Percentiles rank a stretch among this genome's conserved stretches.
phyloP scores from a whole-genome alignment of 37 sponge, comb jelly and placozoan species.

The Oopsacas minuta region DNA sequence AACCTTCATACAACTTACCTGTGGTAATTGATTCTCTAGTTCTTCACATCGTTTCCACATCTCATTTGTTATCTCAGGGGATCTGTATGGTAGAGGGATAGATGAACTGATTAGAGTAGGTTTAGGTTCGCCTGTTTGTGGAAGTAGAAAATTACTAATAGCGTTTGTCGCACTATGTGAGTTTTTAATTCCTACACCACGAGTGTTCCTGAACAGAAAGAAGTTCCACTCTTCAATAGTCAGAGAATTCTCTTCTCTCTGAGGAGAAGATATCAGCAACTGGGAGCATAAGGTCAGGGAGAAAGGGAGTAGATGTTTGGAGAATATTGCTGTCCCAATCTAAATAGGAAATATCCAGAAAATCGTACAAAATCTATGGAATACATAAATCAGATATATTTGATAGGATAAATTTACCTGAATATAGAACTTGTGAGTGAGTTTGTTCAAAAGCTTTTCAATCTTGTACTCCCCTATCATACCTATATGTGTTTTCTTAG shows the following conservation, averaged over 20 bases:
- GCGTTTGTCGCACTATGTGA: not conserved
- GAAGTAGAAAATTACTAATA: not conserved
- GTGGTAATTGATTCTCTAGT: not conserved
- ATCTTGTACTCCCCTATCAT: not conserved
- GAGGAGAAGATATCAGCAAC: not conserved
- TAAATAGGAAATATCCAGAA: not conserved
- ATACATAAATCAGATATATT: not conserved
- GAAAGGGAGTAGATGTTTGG: not conserved
- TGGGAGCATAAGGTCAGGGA: not conserved
- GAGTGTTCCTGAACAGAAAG: not conserved
- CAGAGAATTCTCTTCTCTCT: conserved; percentile 1
- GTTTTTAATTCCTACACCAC: not conserved
- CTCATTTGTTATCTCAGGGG: not conserved
- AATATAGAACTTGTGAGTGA: not conserved
- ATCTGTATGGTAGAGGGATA: not conserved
- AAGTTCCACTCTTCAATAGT: not conserved
- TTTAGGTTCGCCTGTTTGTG: not conserved
- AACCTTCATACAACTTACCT: not conserved
- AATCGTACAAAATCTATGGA: not conserved
- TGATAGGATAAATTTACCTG: conserved; percentile 7
- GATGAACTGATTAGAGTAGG: not conserved
- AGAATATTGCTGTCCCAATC: not conserved
- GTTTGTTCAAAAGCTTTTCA: not conserved
- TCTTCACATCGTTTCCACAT: not conserved
- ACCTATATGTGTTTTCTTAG: not conserved